Evolutionary conservation across 2,888 invertebrate genomes (phyloP).

Genomic region (Caenorhabditis macrosperma): DNA sequence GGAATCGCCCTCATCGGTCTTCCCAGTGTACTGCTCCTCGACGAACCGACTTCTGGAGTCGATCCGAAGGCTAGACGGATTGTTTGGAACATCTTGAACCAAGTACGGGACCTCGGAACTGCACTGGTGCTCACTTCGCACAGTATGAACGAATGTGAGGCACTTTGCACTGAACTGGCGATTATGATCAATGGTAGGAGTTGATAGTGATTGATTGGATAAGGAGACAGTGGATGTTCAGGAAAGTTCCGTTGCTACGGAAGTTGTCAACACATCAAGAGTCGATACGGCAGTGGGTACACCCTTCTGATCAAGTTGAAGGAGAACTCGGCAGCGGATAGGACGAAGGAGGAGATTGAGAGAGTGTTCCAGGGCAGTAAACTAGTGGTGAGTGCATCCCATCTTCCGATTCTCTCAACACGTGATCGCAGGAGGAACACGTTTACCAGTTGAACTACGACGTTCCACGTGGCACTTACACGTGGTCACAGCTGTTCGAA

Average conservation of each 20-base stretch:
- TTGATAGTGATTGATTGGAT: too few relatives aligned
- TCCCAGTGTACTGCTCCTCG: conserved; percentile 84
- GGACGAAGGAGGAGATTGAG: conserved; percentile 80
- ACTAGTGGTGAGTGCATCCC: conserved; percentile 85
- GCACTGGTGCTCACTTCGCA: conserved; percentile 86
- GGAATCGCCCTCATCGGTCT: conserved; percentile 86
- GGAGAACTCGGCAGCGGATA: conserved; percentile 28
- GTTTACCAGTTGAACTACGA: conserved; percentile 82
- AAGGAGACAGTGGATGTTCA: background rate
- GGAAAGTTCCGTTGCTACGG: conserved; percentile 79
- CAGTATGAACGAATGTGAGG: conserved; percentile 92
- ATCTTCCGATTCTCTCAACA: background rate
- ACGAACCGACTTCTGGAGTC: conserved; percentile 84
- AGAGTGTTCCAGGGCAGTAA: conserved; percentile 83
- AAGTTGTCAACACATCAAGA: conserved; percentile 86
- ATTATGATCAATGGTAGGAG: conserved; percentile 85
- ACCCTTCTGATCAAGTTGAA: conserved; percentile 66
- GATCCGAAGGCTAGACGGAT: conserved; percentile 82
- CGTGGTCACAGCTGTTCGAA: conserved; percentile 82
- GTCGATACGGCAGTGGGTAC: conserved; percentile 79
- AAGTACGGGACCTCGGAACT: conserved; percentile 81
- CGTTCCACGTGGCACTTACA: conserved; percentile 79
- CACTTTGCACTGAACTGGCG: conserved; percentile 87
- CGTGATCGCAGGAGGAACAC: conserved; percentile 71
- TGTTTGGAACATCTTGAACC: conserved; percentile 70